phyloP scores from a whole-genome alignment of 53 echinoderm and acorn worm species.

The Astropecten irregularis region DNA sequence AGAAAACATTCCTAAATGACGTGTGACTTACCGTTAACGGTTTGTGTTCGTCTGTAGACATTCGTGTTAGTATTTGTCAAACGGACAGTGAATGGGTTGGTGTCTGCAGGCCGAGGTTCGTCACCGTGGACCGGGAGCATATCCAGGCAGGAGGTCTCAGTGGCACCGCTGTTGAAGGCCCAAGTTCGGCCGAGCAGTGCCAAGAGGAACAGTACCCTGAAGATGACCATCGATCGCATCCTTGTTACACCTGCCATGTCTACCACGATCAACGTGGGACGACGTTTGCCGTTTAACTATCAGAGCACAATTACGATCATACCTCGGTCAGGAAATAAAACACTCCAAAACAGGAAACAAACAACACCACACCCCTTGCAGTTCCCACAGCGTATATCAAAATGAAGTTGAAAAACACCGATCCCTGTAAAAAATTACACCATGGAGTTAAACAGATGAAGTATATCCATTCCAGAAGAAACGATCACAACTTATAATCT shows the following conservation, averaged over 20 bases:
- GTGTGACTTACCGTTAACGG: not conserved
- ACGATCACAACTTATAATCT: too few species aligned
- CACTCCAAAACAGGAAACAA: too few species aligned
- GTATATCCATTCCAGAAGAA: too few species aligned
- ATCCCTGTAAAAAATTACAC: too few species aligned
- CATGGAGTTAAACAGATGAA: too few species aligned
- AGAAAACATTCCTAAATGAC: too few species aligned
- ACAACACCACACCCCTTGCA: too few species aligned
- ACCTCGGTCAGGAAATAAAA: too few species aligned
- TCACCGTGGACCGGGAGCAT: conserved; percentile 6
- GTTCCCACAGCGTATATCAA: too few species aligned
- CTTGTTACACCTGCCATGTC: not conserved
- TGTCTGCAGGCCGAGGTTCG: not conserved
- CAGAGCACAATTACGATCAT: too few species aligned
- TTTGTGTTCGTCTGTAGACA: not conserved
- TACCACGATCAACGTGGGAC: conserved; percentile 9
- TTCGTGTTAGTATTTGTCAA: not conserved
- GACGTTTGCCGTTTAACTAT: too few species aligned
- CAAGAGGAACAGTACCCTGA: not conserved
- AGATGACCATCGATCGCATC: not conserved
- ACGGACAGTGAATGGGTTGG: not conserved
- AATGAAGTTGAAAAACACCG: too few species aligned
- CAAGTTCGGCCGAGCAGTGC: not conserved
- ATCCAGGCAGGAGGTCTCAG: not conserved
- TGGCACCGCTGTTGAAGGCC: conserved; percentile 5